Base-by-base conservation (phyloP, 2,888 invertebrate species). In the Exephanes ischioxanthus region DNA sequence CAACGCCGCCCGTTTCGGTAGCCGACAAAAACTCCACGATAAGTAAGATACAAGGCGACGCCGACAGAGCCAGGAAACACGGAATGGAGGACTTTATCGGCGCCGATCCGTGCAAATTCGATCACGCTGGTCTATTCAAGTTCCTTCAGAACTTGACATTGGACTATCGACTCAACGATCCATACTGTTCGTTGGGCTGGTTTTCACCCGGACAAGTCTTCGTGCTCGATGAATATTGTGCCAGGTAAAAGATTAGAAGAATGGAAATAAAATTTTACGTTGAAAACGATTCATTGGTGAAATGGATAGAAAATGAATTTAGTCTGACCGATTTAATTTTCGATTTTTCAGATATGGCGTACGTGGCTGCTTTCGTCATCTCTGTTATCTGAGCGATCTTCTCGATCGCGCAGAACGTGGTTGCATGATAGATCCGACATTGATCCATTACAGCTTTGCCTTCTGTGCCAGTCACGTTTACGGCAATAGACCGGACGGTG, bases 1-100 rank as follows among this genome's bases (percentile, higher is more conserved):
- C 99, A 7, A 98, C 99, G 2, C 99, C 99, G 7, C 99, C 99
- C 0, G 96, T 98, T 63, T 97, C 97, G 22, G 96, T 97, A 2
- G 96, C 96, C 88, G 97, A 97, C 94, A 97, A 99, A 95, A 97
- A 97, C 93, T 97, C 97, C 33, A 97, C 97, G 86, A 97, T 97
- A 93, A 97, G 97, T 70, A 97, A 98, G 94, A 97, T 97, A 92
- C 97, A 98, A 96, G 99, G 98, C 95, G 98, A 98, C 95, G 97
- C 98, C 70, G 99, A 99, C 93, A 97, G 99, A 93, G 99, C 99
- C 51, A 96, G 98, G 81, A 99, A 99, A 94, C 99, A 99, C 94
- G 99, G 99, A 67, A 98, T 99, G 98, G 99, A 99, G 94, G 99
- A 99, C 94, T 99, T 98, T 94, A 99, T 99, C 90, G 98, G 98